Percentiles rank a stretch among this genome's conserved stretches.
Conservation (phyloP, 2,888 invertebrate species). For the Mimachlamys varia region DNA sequence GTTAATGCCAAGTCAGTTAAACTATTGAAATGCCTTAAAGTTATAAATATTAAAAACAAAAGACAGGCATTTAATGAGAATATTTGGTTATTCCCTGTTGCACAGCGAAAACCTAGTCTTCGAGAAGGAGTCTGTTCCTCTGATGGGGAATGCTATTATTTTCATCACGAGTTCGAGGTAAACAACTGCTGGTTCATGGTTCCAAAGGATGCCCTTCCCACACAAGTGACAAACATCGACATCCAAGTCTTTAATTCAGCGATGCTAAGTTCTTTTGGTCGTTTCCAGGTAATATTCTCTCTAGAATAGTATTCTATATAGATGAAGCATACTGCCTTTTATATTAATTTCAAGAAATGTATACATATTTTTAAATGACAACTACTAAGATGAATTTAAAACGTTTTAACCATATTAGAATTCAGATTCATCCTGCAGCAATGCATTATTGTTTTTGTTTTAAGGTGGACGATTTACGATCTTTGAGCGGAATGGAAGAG, state of each 20-base stretch:
- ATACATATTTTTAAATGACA: too few relatives aligned
- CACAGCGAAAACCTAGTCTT: background rate
- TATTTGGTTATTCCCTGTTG: background rate
- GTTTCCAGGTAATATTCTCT: background rate
- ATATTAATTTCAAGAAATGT: too few relatives aligned
- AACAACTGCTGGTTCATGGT: conserved; percentile 62
- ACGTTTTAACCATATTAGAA: too few relatives aligned
- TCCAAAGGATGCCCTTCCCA: conserved; percentile 50
- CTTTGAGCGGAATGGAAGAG: conserved; percentile 43
- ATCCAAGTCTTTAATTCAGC: conserved; percentile 48
- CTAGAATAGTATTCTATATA: background rate
- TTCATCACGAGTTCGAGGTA: conserved; percentile 48
- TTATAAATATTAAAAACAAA: too few relatives aligned
- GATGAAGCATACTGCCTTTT: too few relatives aligned
- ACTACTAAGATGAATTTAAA: too few relatives aligned
- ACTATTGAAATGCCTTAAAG: too few relatives aligned
- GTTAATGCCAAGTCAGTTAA: too few relatives aligned
- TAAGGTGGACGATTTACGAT: conserved; percentile 37
- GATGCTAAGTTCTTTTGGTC: background rate
- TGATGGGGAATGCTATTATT: conserved; percentile 46
- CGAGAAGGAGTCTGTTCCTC: background rate
- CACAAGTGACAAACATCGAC: conserved; percentile 39
- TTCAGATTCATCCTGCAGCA: too few relatives aligned
- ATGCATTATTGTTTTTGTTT: background rate
- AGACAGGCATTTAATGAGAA: background rate